Base-by-base conservation (phyloP, 2,888 invertebrate genomes). In the Mesorhabditis belari region DNA sequence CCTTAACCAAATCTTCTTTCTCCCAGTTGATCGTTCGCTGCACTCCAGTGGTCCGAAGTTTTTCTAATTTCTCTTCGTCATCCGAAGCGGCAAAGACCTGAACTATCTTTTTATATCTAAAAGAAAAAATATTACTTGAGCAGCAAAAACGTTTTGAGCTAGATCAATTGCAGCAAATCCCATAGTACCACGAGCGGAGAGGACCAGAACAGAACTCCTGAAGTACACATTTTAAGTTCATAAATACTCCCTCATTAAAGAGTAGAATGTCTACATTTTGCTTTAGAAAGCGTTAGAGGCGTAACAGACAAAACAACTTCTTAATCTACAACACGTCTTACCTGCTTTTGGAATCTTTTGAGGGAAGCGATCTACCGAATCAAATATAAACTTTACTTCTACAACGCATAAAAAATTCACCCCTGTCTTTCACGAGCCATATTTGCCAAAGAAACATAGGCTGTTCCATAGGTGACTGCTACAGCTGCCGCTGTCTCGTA, bases 41-140 rank as follows among this genome's bases (percentile, higher is more conserved):
- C 1, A 88, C 88, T 35, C 88, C 88, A 75, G 85, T 85, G 52
- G 86, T 84, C 61, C 87, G 81, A 12, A 87, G 83, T 19, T 86
- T 74, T 35, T 84, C 82, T 6, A 86, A 86, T 66, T 86, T 85
- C 60, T 86, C 86, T 79, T 87, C 87, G 0, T 86, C 85, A 49
- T 86, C 86, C 64, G 87, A 87, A n/a, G 88, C 85, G n/a, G 86
- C 88, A 70, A 88, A 87, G 3, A 88, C 88, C 87, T 87, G 70
- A 49, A 73, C 76, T 54, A 54, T 5, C 24, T 2, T 54, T 54
- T n/a, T n/a, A 12, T 1, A 54, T 12, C 21, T 54, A 12, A 25
- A 17, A 1, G 19, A 1, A 23, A 27, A 24, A 25, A 2, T 12
- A 17, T 23, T 35, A 87, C 88, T 83, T 87, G 85, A 27, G 87